These are phyloP conservation scores for Athene cunicularia DNA, from an alignment of 2,113 vertebrate genomes.

Conservation along the genomic window DNA sequence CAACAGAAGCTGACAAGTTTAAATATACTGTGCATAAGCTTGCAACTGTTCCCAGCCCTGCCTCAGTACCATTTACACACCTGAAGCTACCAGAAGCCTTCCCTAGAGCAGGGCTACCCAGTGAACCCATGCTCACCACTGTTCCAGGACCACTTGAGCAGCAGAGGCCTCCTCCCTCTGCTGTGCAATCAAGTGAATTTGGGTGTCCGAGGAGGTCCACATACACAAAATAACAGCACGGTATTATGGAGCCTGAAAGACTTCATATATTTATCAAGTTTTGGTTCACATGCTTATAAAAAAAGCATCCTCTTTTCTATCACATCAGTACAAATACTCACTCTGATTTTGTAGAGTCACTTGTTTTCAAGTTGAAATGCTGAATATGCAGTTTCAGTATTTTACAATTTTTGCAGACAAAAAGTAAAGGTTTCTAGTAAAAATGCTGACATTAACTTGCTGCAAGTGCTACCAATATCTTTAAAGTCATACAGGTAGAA, in stretches of 20 bases:
- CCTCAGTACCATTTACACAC: background rate
- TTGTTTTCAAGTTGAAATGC: background rate
- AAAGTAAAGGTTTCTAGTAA: conserved; percentile 5
- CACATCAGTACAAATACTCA: background rate
- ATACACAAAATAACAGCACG: background rate
- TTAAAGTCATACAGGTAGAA: background rate
- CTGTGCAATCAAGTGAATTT: background rate
- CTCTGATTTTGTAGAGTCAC: background rate
- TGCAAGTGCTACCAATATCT: background rate
- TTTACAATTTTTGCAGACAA: background rate
- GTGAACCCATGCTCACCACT: accelerated
- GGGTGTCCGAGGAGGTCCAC: background rate
- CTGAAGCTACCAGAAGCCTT: background rate
- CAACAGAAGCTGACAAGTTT: background rate
- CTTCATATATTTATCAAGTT: background rate
- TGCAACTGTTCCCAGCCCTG: background rate
- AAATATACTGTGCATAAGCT: background rate
- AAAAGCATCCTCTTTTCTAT: background rate
- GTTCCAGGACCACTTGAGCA: accelerated
- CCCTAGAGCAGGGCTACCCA: background rate
- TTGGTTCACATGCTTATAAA: background rate
- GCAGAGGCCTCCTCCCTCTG: background rate
- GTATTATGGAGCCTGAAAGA: background rate
- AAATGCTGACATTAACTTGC: conserved; percentile 38
- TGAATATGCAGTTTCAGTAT: background rate